Evolutionary conservation across 2,113 vertebrate genomes (phyloP).

Genomic region (Rhea americana): DNA sequence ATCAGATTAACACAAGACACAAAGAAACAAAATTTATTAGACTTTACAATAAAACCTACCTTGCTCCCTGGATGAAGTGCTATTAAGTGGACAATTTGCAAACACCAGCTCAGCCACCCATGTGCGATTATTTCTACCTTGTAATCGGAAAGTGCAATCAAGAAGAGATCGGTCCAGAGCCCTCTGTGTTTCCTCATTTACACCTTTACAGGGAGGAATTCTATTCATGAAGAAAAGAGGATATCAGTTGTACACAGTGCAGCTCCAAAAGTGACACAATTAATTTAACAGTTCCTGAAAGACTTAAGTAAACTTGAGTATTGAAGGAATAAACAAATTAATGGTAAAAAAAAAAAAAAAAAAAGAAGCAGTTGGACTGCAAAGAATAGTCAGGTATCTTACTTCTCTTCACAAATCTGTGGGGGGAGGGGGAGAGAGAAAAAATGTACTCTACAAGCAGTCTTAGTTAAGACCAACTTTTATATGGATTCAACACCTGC

Average conservation of each 20-base stretch:
- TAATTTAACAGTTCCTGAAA: background rate
- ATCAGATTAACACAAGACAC: background rate
- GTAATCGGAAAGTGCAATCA: conserved; percentile 96
- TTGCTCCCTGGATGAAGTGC: conserved; percentile 94
- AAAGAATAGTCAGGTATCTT: background rate
- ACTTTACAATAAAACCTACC: conserved; percentile 71
- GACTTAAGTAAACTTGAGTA: background rate
- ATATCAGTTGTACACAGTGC: background rate
- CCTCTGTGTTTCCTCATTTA: conserved; percentile 91
- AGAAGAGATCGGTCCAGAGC: conserved; percentile 91
- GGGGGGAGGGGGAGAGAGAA: no score
- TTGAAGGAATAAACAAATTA: background rate
- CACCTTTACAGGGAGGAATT: conserved; percentile 93
- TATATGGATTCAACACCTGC: background rate
- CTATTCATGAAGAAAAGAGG: conserved; percentile 68
- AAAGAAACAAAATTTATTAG: background rate
- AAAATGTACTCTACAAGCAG: background rate
- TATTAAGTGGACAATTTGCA: conserved; percentile 94
- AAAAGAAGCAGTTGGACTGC: background rate
- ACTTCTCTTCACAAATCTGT: background rate
- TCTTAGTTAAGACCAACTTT: background rate
- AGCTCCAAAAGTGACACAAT: conserved; percentile 7
- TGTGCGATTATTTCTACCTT: conserved; percentile 97
- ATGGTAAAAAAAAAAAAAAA: background rate
- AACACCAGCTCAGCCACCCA: conserved; percentile 97